Evolutionary conservation across 2,113 vertebrate genomes (phyloP), one percentile per base, ranked within the genome.

Genomic region (Pluvialis apricaria): DNA sequence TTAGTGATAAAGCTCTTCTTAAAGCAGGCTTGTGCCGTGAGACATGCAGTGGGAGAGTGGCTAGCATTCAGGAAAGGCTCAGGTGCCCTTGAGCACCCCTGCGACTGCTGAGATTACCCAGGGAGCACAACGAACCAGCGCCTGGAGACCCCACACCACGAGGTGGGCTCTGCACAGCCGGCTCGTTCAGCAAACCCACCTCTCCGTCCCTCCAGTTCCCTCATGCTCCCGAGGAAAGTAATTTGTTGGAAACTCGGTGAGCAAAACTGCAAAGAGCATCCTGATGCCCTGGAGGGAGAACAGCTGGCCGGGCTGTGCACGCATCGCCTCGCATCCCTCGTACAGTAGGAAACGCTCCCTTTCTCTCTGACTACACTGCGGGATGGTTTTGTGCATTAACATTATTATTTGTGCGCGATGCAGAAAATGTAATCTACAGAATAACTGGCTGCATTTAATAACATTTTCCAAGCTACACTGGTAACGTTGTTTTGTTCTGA

Each of bases 321-420:
- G 0, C 28, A 5, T 10, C 82, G 65, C 82, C 61, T 36, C 0
- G 2, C 77, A 42, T 14, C 55, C 54, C 71, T 32, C 5, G 0
- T n/a, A 2, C 21, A 4, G 42, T 1, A 21, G 60, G 52, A 68
- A 38, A 58, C 0, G 4, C n/a, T 92, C 66, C 51, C 38, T 88
- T 71, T 64, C 90, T 38, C 65, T 47, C 73, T 12, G 40, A 18
- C 87, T 55, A 19, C 76, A 40, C 71, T 51, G 60, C 42, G 10
- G 44, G 45, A 21, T 20, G 80, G 55, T 22, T 70, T 66, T 57
- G 45, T 79, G 65, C 45, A 31, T 78, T 78, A 82, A 31, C 68
- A 5, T 73, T 34, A 34, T 70, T 61, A 62, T 89, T 83, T 55
- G 77, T 32, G 91, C 20, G 2, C n/a, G 57, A 86, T 60, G 51